Percentiles rank a stretch among this genome's conserved stretches.
Evolutionary conservation across 53 echinoderm and acorn worm species (phyloP).

Genomic region (Hippasteria phrygiana): DNA sequence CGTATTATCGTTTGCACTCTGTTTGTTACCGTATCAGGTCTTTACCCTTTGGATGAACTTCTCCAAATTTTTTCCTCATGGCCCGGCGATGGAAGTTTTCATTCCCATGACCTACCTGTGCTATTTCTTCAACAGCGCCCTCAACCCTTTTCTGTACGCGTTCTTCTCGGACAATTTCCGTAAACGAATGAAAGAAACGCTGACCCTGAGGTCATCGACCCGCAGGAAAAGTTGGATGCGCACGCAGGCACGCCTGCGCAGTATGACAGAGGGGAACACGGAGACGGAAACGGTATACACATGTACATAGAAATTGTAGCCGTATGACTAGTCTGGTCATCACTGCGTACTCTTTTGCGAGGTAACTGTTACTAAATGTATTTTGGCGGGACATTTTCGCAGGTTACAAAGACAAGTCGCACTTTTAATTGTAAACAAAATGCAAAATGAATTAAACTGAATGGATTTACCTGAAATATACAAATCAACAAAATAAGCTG

Average conservation of each 20-base stretch:
- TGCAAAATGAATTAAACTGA: too few relatives aligned
- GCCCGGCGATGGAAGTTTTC: slow-evolving; percentile 42
- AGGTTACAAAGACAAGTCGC: too few relatives aligned
- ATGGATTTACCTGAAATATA: too few relatives aligned
- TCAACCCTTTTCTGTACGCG: slow-evolving; percentile 93
- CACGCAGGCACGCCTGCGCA: slow-evolving; percentile 70
- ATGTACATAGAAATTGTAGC: background rate
- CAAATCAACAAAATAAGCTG: too few relatives aligned
- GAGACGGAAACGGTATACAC: slow-evolving; percentile 65
- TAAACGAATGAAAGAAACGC: slow-evolving; percentile 83
- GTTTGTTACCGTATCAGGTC: slow-evolving; percentile 82
- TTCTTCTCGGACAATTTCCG: slow-evolving; percentile 95
- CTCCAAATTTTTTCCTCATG: background rate
- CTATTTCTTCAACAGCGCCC: slow-evolving; percentile 93
- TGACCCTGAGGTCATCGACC: slow-evolving; percentile 50
- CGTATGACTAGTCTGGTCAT: background rate
- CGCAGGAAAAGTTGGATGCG: slow-evolving; percentile 69
- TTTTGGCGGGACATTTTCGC: too few relatives aligned
- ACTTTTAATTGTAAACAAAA: too few relatives aligned
- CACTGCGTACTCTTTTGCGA: background rate
- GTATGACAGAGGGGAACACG: slow-evolving; percentile 68
- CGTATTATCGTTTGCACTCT: slow-evolving; percentile 80
- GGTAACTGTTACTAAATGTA: too few relatives aligned
- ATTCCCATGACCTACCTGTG: slow-evolving; percentile 68
- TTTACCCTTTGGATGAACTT: slow-evolving; percentile 52